Base-by-base conservation (phyloP, 2,888 invertebrate genomes). In the Formica aserva region DNA sequence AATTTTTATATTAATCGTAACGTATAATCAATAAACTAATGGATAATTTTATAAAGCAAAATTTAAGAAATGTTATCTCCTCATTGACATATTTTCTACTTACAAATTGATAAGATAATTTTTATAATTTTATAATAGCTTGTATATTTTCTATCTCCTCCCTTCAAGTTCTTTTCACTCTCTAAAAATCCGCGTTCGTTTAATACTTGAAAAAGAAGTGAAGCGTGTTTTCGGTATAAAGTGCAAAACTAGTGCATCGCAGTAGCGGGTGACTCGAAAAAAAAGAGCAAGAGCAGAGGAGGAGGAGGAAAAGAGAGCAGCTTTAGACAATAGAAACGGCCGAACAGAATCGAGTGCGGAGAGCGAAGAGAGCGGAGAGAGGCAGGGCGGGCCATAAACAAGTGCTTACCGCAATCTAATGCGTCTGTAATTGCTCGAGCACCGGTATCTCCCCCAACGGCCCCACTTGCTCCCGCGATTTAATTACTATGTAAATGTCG, bases 401-500 rank as follows among this genome's bases (percentile, higher is more conserved):
- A 90, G 90, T 94, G 94, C 94, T 94, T 94, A 94, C 94, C 94
- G 94, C 94, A 94, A 94, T 94, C 94, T 94, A 94, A 94, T 94
- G 94, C 94, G 94, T 94, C 94, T 94, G 94, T 94, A 94, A 94
- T 94, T 94, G 94, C 93, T 94, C 93, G 93, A 92, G 93, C 93
- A 92, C 93, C 92, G 90, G 94, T 94, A 94, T 94, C 94, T 94
- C 93, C 93, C 94, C 93, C 93, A 92, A 90, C 91, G 93, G 93
- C 92, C 92, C 93, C 94, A 93, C 94, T 94, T 93, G 94, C 93
- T 94, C 92, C 92, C 93, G 93, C 94, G 94, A 94, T 94, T 94
- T 94, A 94, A 94, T 94, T 94, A 94, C 94, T 94, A 94, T 94
- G 94, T 94, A 94, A 94, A 94, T 94, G 94, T 94, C 94, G 94